phyloP scores from a whole-genome alignment of 2,888 invertebrate genomes.

The Cotesia congregata region DNA sequence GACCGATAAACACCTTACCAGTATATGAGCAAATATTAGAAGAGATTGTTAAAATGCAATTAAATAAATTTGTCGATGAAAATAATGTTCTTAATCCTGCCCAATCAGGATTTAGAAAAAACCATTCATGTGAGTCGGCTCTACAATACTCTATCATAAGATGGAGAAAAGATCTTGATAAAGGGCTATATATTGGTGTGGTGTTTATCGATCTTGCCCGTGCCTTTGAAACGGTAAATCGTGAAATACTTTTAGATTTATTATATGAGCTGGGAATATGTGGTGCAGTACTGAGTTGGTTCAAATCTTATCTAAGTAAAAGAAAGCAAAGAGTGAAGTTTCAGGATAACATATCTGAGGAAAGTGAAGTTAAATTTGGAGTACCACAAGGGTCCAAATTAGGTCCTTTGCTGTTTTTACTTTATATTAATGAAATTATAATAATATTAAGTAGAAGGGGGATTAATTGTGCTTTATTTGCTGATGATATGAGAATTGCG shows the following conservation, averaged over 20 bases:
- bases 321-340: slow-evolving; percentile 18
- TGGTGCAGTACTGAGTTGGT: slow-evolving; percentile 26
- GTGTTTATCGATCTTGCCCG: slow-evolving; percentile 45
- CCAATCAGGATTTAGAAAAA: slow-evolving; percentile 46
- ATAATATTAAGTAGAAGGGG: background rate
- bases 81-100: slow-evolving; percentile 38
- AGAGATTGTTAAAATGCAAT: background rate
- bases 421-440: slow-evolving; percentile 27
- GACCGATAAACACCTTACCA: slow-evolving; percentile 9
- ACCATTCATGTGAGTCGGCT: slow-evolving; percentile 43
- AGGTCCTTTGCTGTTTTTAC: slow-evolving; percentile 18
- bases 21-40: background rate
- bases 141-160: slow-evolving; percentile 35
- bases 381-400: slow-evolving; percentile 32
- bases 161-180: slow-evolving; percentile 39
- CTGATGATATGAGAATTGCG: slow-evolving; percentile 17
- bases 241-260: slow-evolving; percentile 34
- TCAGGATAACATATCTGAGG: background rate
- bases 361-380: slow-evolving; percentile 4
- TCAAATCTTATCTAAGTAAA: slow-evolving; percentile 34
- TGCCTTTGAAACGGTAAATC: slow-evolving; percentile 46
- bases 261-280: slow-evolving; percentile 25
- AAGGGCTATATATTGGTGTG: slow-evolving; percentile 28
- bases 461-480: slow-evolving; percentile 15
- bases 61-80: slow-evolving; percentile 36